A percentile compares a stretch with the other conserved stretches of the same genome.
Evolutionary conservation across 2,113 vertebrate genomes (phyloP).

Genomic region (Anarhynchus alexandrinus): DNA sequence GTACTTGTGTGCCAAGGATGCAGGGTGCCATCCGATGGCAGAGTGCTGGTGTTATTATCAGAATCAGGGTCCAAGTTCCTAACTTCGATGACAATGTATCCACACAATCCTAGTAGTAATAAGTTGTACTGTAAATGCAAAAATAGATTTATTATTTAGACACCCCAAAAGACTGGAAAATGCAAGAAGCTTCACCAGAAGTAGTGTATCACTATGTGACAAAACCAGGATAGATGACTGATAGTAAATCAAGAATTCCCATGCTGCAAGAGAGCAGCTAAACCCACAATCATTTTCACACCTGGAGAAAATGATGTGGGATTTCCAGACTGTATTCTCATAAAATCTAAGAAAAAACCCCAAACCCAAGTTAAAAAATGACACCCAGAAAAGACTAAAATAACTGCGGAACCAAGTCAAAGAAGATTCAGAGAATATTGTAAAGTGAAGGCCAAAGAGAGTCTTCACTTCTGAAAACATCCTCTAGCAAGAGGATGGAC

Average conservation of each 20-base stretch:
- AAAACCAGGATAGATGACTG: neutral
- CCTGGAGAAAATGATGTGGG: neutral
- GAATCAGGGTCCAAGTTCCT: neutral
- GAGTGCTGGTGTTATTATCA: neutral
- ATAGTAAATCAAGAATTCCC: neutral
- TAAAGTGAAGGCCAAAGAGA: neutral
- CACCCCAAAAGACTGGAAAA: neutral
- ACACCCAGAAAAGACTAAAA: neutral
- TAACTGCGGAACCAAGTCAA: neutral
- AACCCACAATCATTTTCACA: neutral
- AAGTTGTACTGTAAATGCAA: neutral
- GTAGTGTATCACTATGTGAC: neutral
- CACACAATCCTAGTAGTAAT: neutral
- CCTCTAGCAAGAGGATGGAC: neutral
- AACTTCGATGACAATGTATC: neutral
- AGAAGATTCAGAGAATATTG: neutral
- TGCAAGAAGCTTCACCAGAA: neutral
- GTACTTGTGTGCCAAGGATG: neutral
- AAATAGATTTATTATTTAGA: neutral
- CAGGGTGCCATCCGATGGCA: rapidly evolving
- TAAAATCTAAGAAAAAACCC: neutral
- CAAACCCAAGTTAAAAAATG: neutral
- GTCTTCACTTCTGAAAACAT: neutral
- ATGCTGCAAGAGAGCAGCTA: neutral
- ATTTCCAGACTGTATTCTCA: neutral